Evolutionary conservation across 2,888 invertebrate species (phyloP).

Genomic region (Polylopha cassiicola): DNA sequence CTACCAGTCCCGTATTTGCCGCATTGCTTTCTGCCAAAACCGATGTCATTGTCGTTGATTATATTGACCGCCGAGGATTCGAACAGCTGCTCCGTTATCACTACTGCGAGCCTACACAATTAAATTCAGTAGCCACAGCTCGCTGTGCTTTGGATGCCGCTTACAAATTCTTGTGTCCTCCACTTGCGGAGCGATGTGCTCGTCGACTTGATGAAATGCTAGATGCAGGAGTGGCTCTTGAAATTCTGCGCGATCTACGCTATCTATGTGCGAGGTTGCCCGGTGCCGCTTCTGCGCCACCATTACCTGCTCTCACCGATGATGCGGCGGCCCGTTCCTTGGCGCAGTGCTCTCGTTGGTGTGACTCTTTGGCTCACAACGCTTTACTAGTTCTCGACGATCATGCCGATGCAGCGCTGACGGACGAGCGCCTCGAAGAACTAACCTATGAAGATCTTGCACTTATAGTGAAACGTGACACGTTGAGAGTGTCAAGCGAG

Average conservation of each 20-base stretch:
- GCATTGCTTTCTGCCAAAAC: conserved; percentile 71
- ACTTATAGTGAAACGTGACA: conserved; percentile 81
- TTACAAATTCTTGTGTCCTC: conserved; percentile 84
- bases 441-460: conserved; percentile 80
- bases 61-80: conserved; percentile 81
- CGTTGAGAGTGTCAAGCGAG: conserved; percentile 81
- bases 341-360: conserved; percentile 69
- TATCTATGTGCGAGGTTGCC: conserved; percentile 65
- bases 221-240: conserved; percentile 79
- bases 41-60: conserved; percentile 71
- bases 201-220: conserved; percentile 81
- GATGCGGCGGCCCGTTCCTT: conserved; percentile 58
- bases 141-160: conserved; percentile 84
- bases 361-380: conserved; percentile 80
- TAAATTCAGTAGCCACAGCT: conserved; percentile 81
- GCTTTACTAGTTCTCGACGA: conserved; percentile 78
- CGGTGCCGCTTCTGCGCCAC: conserved; percentile 70
- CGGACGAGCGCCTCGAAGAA: conserved; percentile 69
- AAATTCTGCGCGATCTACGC: conserved; percentile 78
- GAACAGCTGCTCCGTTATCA: conserved; percentile 81
- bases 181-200: conserved; percentile 82
- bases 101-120: conserved; percentile 79
- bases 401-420: conserved; percentile 58
- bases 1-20: conserved; percentile 80
- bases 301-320: conserved; percentile 58